Evolutionary conservation across 2,888 invertebrate genomes (phyloP), one percentile per base, ranked within the genome.

Genomic region (Meteorus colon): DNA sequence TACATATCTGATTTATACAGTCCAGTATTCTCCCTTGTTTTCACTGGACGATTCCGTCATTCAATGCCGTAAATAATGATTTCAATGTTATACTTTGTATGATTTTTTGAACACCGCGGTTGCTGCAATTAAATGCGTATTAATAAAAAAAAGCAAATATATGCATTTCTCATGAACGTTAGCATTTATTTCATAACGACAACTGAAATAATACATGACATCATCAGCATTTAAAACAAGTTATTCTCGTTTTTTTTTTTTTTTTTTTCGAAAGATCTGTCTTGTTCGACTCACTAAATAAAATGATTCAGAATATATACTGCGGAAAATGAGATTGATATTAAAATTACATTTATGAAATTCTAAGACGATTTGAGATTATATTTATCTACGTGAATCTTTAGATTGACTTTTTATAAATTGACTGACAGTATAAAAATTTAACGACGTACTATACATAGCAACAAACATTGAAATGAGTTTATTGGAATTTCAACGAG

Each of bases 241-340:
- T 73, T 73, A 66, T 55, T 73, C 66, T 73, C 24, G 24, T 73
- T 73, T 66, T 63, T 48, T 41, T 48, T 5, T 73, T 73, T 66
- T 63, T 48, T 41, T 48, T 5, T 19, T 55, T 8, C 5, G 6
- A 55, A 19, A 55, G 19, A 24, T n/a, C 14, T 8, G 8, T 55
- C 2, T 55, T 65, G 19, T 62, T 60, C 31, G 16, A 6, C 14
- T 62, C 27, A 29, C 12, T 62, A 12, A 29, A 29, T 31, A 6
- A 31, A 31, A n/a, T 29, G 55, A 24, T 8, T 55, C n/a, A 4
- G 8, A 62, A 29, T 29, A 60, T 10, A 14, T 34, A 34, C 31
- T 27, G 14, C n/a, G n/a, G 34, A 65, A 41, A 12, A 37, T 65
- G 65, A 55, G 55, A 55, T 55, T 55, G 6, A 19, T 55, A 8